Evolutionary conservation across 1,140 invertebrate species (phyloP).

Genomic region (Limonius californicus): DNA sequence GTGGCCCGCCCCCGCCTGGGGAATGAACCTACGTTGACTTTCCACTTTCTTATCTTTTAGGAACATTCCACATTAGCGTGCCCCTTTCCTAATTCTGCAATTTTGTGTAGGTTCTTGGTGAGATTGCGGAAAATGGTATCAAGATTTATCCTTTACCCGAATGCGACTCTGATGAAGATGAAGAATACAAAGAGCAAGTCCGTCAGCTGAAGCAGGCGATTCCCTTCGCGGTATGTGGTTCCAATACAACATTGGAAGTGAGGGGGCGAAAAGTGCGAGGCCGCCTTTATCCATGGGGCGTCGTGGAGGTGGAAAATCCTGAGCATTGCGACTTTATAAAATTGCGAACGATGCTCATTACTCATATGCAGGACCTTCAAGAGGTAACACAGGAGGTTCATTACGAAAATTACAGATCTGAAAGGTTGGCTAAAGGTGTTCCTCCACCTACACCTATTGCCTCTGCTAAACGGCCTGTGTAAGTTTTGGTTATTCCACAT

Average conservation of each 20-base stretch:
- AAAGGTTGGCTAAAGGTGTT: slow-evolving; percentile 76
- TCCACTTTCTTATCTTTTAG: too few species aligned
- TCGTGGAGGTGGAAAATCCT: slow-evolving; percentile 99
- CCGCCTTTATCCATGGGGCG: slow-evolving; percentile 96
- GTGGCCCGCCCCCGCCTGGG: too few species aligned
- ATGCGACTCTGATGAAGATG: slow-evolving; percentile 92
- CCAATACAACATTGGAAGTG: slow-evolving; percentile 87
- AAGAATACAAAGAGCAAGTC: slow-evolving; percentile 93
- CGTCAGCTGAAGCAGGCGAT: slow-evolving; percentile 87
- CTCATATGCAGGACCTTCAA: slow-evolving; percentile 94
- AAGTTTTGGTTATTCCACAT: too few species aligned
- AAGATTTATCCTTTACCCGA: slow-evolving; percentile 96
- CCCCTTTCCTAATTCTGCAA: too few species aligned
- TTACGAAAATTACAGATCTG: slow-evolving; percentile 94
- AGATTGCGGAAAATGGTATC: slow-evolving; percentile 78
- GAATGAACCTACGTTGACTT: too few species aligned
- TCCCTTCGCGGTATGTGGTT: slow-evolving; percentile 98
- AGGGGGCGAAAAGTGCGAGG: slow-evolving; percentile 86
- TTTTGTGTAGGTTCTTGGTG: slow-evolving; percentile 62
- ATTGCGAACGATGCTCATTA: slow-evolving; percentile 95
- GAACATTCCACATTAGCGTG: too few species aligned
- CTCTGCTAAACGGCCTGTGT: slow-evolving; percentile 56
- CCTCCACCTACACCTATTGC: slow-evolving; percentile 55
- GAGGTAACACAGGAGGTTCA: slow-evolving; percentile 94
- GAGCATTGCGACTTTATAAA: slow-evolving; percentile 99